These are phyloP conservation scores for Catostomus latipinnis DNA, from an alignment of 2,797 vertebrate genomes.

Conservation along the genomic window DNA sequence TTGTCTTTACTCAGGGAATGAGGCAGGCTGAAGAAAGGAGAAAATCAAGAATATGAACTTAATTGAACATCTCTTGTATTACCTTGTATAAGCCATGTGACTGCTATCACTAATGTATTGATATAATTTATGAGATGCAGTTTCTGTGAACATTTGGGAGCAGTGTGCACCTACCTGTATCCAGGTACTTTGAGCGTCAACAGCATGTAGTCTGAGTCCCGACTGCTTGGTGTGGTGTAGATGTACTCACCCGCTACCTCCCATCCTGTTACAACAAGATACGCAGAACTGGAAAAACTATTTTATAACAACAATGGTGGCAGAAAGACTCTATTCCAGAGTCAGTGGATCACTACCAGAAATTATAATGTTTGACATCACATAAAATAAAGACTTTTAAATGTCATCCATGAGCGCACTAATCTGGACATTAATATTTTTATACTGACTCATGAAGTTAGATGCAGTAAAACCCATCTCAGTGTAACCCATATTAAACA, in stretches of 20 bases:
- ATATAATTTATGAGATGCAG: not conserved
- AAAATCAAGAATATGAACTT: not conserved
- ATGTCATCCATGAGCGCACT: no score
- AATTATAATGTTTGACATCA: no score
- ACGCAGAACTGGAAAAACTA: not conserved
- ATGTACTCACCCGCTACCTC: conserved; percentile 93
- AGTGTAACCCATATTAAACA: no score
- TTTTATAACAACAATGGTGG: no score
- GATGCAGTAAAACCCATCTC: no score
- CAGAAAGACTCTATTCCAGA: no score
- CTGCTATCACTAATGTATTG: not conserved
- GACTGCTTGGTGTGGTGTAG: conserved; percentile 87
- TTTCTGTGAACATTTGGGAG: not conserved
- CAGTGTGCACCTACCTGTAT: conserved; percentile 83
- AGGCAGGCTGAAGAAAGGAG: conserved; percentile 75
- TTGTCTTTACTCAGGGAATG: conserved; percentile 73
- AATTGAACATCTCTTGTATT: not conserved
- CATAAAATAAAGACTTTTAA: no score
- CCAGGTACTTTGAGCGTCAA: conserved; percentile 82
- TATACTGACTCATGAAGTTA: no score
- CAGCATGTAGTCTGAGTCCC: conserved; percentile 89
- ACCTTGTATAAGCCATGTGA: not conserved
- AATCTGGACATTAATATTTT: no score
- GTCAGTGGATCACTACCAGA: no score
- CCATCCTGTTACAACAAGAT: conserved; percentile 84